Percentiles rank a stretch among this genome's conserved stretches.
phyloP scores from a whole-genome alignment of 53 echinoderm and acorn worm species.

The Apostichopus leukothele region DNA sequence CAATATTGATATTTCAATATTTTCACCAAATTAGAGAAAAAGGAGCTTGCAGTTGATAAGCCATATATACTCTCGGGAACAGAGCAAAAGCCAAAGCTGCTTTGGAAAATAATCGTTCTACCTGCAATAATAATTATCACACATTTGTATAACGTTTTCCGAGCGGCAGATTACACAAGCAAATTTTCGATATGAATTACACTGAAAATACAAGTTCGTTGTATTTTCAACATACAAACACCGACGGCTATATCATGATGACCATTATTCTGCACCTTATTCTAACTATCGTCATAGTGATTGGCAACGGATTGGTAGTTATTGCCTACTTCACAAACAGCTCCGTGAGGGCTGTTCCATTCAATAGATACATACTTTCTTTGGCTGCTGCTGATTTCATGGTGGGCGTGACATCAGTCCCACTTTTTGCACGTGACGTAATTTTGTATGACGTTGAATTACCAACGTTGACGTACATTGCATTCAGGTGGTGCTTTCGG shows the following conservation, averaged over 20 bases:
- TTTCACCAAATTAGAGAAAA: too few relatives aligned
- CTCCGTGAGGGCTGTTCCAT: neutral
- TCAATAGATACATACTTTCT: neutral
- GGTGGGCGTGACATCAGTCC: neutral
- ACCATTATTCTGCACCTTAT: neutral
- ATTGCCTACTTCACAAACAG: neutral
- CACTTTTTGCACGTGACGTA: neutral
- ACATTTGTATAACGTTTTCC: too few relatives aligned
- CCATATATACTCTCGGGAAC: too few relatives aligned
- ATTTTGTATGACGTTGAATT: neutral
- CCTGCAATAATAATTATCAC: too few relatives aligned
- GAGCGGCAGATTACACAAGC: too few relatives aligned
- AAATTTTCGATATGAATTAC: too few relatives aligned
- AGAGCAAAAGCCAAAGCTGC: too few relatives aligned
- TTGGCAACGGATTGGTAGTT: conserved; percentile 25
- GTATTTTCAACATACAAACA: neutral
- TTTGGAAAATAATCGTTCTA: too few relatives aligned
- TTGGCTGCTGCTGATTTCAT: neutral
- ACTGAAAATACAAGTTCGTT: neutral
- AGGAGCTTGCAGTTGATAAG: too few relatives aligned
- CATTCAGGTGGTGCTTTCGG: neutral
- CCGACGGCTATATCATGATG: neutral
- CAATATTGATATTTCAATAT: too few relatives aligned
- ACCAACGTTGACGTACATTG: neutral
- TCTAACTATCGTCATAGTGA: neutral